Conservation (phyloP, 2,797 vertebrate genomes). For the Ptychobarbus kaznakovi region DNA sequence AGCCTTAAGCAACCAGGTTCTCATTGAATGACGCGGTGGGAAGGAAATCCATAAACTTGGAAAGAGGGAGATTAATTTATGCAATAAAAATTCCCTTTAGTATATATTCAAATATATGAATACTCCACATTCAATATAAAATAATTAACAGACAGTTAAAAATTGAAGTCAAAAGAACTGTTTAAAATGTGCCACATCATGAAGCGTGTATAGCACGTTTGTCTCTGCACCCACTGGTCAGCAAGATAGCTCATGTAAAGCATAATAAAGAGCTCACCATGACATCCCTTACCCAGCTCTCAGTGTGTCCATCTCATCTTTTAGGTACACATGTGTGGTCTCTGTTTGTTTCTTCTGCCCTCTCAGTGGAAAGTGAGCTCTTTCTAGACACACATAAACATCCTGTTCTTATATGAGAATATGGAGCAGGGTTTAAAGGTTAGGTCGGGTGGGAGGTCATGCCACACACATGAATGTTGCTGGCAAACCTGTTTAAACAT, state of each 20-base stretch:
- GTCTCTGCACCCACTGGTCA: slow-evolving; percentile 25
- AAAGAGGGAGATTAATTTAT: not conserved
- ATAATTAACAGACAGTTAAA: not conserved
- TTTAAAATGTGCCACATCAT: not conserved
- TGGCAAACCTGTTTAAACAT: slow-evolving; percentile 1
- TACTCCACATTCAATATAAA: not conserved
- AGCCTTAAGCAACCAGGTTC: slow-evolving; percentile 19
- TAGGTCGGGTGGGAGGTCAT: slow-evolving; percentile 49
- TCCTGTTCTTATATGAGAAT: slow-evolving; percentile 44
- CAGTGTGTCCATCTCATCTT: slow-evolving; percentile 31
- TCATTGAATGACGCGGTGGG: not conserved
- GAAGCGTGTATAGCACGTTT: not conserved
- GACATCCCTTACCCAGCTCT: slow-evolving; percentile 29
- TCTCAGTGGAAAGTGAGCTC: slow-evolving; percentile 24
- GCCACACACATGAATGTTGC: slow-evolving; percentile 39
- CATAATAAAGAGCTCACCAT: slow-evolving; percentile 8
- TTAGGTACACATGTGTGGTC: slow-evolving; percentile 26
- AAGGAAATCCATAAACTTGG: slow-evolving; percentile 15
- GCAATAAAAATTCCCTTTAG: slow-evolving; percentile 10
- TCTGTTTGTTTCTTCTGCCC: slow-evolving; percentile 27
- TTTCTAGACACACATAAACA: slow-evolving; percentile 46
- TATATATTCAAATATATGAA: not conserved
- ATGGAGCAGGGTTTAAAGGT: slow-evolving; percentile 45
- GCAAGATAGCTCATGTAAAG: slow-evolving; percentile 1
- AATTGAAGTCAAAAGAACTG: not conserved